Conservation (phyloP, 2,888 invertebrate species). For the Ptilodon capucinus region DNA sequence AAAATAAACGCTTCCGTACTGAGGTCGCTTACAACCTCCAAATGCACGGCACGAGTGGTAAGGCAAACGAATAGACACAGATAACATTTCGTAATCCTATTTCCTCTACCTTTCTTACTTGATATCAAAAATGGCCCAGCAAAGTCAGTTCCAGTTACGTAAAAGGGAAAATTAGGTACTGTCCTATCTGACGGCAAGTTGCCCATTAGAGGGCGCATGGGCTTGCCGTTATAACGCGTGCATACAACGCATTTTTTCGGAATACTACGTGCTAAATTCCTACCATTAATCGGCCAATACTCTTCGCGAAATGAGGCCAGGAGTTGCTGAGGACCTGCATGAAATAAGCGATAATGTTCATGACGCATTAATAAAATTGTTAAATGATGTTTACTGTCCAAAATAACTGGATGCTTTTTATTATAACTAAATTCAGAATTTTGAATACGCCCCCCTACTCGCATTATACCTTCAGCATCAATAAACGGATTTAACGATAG, state of each 20-base stretch:
- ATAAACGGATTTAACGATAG: constrained; percentile 13
- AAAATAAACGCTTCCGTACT: no score
- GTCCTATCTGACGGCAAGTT: constrained; percentile 11
- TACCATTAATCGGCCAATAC: constrained; percentile 22
- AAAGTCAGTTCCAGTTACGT: constrained; percentile 14
- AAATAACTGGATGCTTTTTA: constrained; percentile 12
- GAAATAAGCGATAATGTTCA: constrained; percentile 16
- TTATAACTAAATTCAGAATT: constrained; percentile 8
- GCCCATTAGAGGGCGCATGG: constrained; percentile 14
- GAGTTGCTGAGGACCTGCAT: constrained; percentile 22
- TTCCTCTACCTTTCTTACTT: constrained; percentile 9
- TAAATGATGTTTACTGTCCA: constrained; percentile 11
- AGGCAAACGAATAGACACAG: constrained; percentile 21
- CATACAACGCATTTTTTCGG: constrained; percentile 11
- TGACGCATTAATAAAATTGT: constrained; percentile 9
- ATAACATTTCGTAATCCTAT: constrained; percentile 16
- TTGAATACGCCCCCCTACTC: constrained; percentile 7
- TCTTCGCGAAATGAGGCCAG: constrained; percentile 15
- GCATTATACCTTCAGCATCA: constrained; percentile 3
- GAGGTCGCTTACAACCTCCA: no score
- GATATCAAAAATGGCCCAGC: constrained; percentile 19
- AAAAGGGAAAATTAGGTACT: constrained; percentile 8
- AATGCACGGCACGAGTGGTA: constrained; percentile 8
- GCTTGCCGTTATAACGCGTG: constrained; percentile 5
- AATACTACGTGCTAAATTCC: constrained; percentile 9